Conservation (phyloP, 2,888 invertebrate species). For the Tetanocera ferruginea region DNA sequence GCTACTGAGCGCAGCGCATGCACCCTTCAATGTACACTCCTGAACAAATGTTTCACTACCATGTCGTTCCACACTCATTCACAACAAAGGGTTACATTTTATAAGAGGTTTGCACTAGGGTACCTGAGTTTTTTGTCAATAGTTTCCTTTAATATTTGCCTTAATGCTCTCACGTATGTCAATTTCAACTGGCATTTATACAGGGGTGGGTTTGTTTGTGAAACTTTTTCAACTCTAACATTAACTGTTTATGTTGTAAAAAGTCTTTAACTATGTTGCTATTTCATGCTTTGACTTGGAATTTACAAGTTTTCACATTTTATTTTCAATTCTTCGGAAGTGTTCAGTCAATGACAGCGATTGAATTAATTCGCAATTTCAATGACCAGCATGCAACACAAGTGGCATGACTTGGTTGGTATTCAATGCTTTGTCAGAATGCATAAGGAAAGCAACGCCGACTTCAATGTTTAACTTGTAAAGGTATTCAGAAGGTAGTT, state of each 20-base stretch:
- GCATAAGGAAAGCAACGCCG: constrained; percentile 60
- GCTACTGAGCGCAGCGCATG: background rate
- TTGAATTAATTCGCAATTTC: constrained; percentile 63
- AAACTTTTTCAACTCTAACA: background rate
- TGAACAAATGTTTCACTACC: background rate
- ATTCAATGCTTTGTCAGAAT: constrained; percentile 54
- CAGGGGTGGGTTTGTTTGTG: constrained; percentile 29
- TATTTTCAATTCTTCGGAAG: background rate
- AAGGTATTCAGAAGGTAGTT: background rate
- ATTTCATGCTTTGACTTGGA: constrained; percentile 49
- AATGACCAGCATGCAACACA: constrained; percentile 53
- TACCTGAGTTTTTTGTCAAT: background rate
- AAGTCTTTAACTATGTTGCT: constrained; percentile 44
- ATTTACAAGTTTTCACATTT: constrained; percentile 21
- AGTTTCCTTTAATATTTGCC: background rate
- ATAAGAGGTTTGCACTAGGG: background rate
- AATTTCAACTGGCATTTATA: constrained; percentile 54
- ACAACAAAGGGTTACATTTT: background rate
- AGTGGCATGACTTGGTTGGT: constrained; percentile 55
- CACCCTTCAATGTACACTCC: background rate
- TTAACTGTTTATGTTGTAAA: background rate
- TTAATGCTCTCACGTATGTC: constrained; percentile 2
- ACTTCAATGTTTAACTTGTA: background rate
- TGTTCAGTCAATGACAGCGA: constrained; percentile 48
- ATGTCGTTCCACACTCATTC: background rate